Percentiles rank a stretch among this genome's conserved stretches.
Conservation (phyloP, 2,888 invertebrate species). For the Zonitis immaculata region DNA sequence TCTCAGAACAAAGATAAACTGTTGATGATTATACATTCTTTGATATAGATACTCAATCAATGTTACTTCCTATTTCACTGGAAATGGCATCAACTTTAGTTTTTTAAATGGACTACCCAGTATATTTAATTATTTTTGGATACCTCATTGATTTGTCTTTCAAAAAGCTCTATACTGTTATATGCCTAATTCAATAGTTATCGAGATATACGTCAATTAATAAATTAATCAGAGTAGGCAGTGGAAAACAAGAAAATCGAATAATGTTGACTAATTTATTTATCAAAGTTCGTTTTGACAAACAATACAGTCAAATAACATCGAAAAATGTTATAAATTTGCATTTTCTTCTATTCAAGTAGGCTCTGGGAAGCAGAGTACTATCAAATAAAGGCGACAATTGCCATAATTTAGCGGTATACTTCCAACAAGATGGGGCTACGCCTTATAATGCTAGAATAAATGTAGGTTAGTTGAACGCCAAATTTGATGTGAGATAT, state of each 20-base stretch:
- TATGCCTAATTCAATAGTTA: background rate
- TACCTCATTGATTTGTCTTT: background rate
- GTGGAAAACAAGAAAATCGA: background rate
- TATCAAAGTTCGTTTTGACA: background rate
- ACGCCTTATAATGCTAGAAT: slow-evolving; percentile 6
- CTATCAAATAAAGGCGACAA: too few species aligned
- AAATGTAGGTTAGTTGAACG: background rate
- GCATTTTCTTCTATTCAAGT: background rate
- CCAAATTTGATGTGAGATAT: background rate
- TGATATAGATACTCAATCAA: too few species aligned
- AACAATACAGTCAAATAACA: background rate
- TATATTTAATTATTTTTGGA: background rate
- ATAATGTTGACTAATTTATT: background rate
- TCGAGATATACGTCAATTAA: background rate
- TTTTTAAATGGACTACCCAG: too few species aligned
- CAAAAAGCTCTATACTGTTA: background rate
- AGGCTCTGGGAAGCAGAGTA: too few species aligned
- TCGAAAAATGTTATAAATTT: background rate
- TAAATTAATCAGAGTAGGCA: background rate
- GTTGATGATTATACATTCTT: too few species aligned
- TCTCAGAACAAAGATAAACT: too few species aligned
- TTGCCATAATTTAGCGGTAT: background rate
- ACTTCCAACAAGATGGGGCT: background rate
- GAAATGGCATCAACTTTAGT: too few species aligned
- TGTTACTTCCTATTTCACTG: too few species aligned